Base-by-base conservation (phyloP, 2,888 invertebrate species). In the Synergus gifuensis region DNA sequence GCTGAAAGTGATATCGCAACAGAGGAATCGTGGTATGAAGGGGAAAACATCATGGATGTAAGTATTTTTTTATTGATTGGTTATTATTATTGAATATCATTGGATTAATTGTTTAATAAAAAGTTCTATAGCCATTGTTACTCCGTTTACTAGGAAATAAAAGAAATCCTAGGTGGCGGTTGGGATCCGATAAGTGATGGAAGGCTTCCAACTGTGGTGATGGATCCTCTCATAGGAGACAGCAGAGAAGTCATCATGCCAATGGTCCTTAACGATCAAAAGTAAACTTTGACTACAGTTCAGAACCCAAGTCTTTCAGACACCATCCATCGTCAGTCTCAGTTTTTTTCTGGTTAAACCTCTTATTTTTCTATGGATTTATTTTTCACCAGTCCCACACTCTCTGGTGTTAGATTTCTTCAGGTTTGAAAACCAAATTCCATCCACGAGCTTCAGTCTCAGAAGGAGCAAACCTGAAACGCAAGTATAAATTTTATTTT, bases 231-330 rank as follows among this genome's bases (percentile, higher is more conserved):
- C 77, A 91, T 89, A 16, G 93, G 94, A 60, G 94, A 94, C 87
- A 94, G 94, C 76, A 94, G 94, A 87, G 94, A 94, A 89, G 94
- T 94, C 86, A 92, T 94, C 85, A 92, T 94, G 92, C 94, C 94
- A 84, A 92, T 94, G 87, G 93, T 94, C 82, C 90, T 94, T 83
- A 91, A 92, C 78, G 94, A 94, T 89, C 92, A 94, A 83, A 92
- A 93, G 86, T 93, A 93, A 93, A 82, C 83, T 80, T 44, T 77
- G 64, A 78, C 80, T 77, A 62, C 69, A 81, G 58, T 79, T 79
- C 64, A 76, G 69, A 77, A 79, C 82, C 84, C 78, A 83, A 83
- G 82, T 49, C 77, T 64, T 64, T 63, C 78, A 81, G 36, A 36
- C 36, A 81, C 79, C 81, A 81, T 67, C 79, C 77, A 81, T 46